phyloP scores from a whole-genome alignment of 2,797 vertebrate species.

The Presbytis comata region DNA sequence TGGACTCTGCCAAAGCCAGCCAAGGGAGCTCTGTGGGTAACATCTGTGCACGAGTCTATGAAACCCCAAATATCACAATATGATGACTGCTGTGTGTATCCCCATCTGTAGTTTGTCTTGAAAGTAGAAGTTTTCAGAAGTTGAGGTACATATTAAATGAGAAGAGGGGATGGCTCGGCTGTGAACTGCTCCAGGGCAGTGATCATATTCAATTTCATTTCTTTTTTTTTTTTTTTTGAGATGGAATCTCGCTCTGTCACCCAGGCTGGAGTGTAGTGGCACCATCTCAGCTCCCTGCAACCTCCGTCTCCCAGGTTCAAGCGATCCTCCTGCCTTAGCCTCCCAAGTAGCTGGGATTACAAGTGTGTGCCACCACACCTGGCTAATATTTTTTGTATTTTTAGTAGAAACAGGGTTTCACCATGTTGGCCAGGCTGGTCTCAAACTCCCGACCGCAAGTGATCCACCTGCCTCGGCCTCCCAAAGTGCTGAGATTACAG shows the following conservation, averaged over 20 bases:
- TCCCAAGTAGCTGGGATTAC: not conserved
- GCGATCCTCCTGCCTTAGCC: not conserved
- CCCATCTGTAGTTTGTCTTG: not conserved
- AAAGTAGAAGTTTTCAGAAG: not conserved
- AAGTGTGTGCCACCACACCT: not conserved
- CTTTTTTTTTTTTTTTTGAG: not conserved
- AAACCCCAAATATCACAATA: not conserved
- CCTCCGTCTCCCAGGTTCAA: not conserved
- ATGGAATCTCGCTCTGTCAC: not conserved
- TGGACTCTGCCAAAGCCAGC: not conserved
- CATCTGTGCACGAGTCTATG: accelerated
- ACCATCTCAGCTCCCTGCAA: not conserved
- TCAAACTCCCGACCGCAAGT: not conserved
- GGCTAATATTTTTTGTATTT: not conserved
- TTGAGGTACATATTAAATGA: not conserved
- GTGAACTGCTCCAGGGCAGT: not conserved
- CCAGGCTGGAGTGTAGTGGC: not conserved
- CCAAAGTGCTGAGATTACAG: not conserved
- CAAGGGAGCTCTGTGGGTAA: not conserved
- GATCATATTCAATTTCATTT: not conserved
- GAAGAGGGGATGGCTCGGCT: not conserved
- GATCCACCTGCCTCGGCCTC: not conserved
- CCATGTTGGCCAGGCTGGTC: not conserved
- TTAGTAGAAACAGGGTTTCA: not conserved
- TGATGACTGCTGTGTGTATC: not conserved